phyloP scores from a whole-genome alignment of 2,113 vertebrate genomes.

The Ancistrus triradiatus region DNA sequence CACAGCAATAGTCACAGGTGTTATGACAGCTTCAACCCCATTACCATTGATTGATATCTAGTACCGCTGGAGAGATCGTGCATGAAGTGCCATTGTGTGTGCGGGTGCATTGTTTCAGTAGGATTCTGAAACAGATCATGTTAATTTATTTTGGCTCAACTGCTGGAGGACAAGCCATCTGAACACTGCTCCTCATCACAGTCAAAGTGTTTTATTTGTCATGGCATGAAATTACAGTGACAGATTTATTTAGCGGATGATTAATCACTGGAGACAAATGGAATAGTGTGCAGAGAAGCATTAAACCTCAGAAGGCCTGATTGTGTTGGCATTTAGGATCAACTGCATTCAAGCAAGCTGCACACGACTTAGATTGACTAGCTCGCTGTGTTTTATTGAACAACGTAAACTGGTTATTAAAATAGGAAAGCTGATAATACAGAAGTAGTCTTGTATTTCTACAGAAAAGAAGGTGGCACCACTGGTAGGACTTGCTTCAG shows the following conservation, averaged over 20 bases:
- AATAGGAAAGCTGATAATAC: too few species aligned
- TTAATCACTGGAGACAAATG: constrained; percentile 30
- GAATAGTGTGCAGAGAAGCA: constrained; percentile 6
- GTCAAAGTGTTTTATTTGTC: constrained; percentile 30
- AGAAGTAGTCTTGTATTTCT: too few species aligned
- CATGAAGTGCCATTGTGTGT: constrained; percentile 12
- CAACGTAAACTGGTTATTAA: too few species aligned
- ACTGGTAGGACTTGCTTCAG: too few species aligned
- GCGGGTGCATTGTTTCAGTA: constrained; percentile 22
- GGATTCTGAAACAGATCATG: constrained; percentile 33
- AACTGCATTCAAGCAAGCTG: too few species aligned
- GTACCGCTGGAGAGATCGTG: constrained; percentile 8
- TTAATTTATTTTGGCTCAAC: constrained; percentile 33
- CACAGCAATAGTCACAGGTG: neutral
- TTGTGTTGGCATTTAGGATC: constrained; percentile 9
- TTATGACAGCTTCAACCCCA: constrained; percentile 23
- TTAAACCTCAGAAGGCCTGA: neutral
- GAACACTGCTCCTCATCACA: constrained; percentile 16
- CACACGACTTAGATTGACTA: neutral
- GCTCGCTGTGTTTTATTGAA: too few species aligned
- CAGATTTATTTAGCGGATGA: constrained; percentile 36
- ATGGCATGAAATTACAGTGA: constrained; percentile 32
- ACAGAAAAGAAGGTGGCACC: too few species aligned
- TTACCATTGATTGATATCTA: constrained; percentile 25
- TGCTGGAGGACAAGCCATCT: constrained; percentile 23